Percentiles rank a stretch among this genome's conserved stretches.
These are phyloP conservation scores for Psococerastis gibbosa DNA, from an alignment of 2,888 invertebrate species.

Conservation along the genomic window DNA sequence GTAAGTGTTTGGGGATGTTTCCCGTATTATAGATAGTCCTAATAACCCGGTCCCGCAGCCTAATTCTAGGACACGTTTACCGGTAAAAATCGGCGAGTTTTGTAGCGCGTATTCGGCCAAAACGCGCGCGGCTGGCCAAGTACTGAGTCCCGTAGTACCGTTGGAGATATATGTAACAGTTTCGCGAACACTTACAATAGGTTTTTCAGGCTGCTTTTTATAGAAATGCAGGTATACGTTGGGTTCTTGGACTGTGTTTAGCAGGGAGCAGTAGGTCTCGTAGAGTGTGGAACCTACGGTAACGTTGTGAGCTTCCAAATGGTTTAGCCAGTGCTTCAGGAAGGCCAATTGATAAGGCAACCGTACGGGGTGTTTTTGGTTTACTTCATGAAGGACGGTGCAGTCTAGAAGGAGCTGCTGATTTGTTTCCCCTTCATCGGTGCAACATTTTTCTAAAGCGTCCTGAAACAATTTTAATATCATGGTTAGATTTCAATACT, in stretches of 20 bases:
- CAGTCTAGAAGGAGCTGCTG: conserved; percentile 37
- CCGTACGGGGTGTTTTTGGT: conserved; percentile 40
- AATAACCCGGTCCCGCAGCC: conserved; percentile 55
- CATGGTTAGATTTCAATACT: too few relatives aligned
- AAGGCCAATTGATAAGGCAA: conserved; percentile 41
- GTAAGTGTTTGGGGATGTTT: conserved; percentile 33
- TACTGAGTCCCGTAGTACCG: conserved; percentile 61
- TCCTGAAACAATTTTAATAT: conserved; percentile 20
- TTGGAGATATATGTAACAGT: conserved; percentile 49
- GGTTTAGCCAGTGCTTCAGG: conserved; percentile 40
- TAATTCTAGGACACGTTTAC: conserved; percentile 46
- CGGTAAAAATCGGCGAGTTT: conserved; percentile 31
- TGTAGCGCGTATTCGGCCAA: conserved; percentile 49
- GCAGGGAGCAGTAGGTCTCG: conserved; percentile 32
- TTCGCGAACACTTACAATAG: conserved; percentile 38
- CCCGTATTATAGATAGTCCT: conserved; percentile 39
- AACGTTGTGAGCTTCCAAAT: conserved; percentile 31
- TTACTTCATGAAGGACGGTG: conserved; percentile 34
- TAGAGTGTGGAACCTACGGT: conserved; percentile 50
- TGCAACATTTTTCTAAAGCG: conserved; percentile 20
- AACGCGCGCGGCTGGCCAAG: conserved; percentile 58
- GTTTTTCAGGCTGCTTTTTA: conserved; percentile 31
- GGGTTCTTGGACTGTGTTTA: conserved; percentile 25
- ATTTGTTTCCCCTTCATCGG: conserved; percentile 23
- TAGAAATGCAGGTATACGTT: conserved; percentile 39